Base-by-base conservation (phyloP, 2,113 vertebrate species). In the Catharus bicknelli region DNA sequence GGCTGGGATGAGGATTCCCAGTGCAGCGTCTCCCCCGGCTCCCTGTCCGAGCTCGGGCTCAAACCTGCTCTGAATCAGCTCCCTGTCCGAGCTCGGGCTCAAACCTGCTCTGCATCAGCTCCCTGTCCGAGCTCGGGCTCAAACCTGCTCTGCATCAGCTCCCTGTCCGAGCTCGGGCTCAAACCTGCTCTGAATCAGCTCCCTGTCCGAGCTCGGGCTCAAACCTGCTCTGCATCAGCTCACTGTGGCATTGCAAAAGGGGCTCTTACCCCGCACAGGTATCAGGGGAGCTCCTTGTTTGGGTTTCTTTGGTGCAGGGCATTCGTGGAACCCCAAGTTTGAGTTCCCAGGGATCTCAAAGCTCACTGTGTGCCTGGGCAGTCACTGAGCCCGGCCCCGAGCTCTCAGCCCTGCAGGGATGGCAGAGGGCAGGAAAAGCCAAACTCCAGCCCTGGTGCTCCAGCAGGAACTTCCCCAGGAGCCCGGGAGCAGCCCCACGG, bases 401-500 rank as follows among this genome's bases (percentile, higher is more conserved):
- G 5, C 53, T 2, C 40, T 48, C 54, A 32, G 34, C 2, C 0
- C 0, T 7, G 16, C 3, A 3, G n/a, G 9, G 15, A 15, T 25
- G 51, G 23, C 42, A 82, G 75, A 38, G 54, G 48, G 63, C 16
- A 50, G 55, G 51, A 26, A 21, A 34, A 2, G 16, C 3, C 62
- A 22, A 30, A 42, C 22, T 13, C 9, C 36, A 13, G 10, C 84
- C 10, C 0, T 9, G 0, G 3, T 0, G 85, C 53, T 82, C 83
- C 86, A 9, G 2, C 81, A 26, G 12, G 51, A 40, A 1, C 83
- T n/a, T 83, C 67, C 42, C 84, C 2, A 40, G 8, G 34, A 34
- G 62, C n/a, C 6, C 4, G 38, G 38, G 34, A 68, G 40, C 76
- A 64, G 57, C 53, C 89, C 88, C 38, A 3, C 2, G 74, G 64